phyloP scores from a whole-genome alignment of 1,140 invertebrate species.

The Platyscapa corneri region DNA sequence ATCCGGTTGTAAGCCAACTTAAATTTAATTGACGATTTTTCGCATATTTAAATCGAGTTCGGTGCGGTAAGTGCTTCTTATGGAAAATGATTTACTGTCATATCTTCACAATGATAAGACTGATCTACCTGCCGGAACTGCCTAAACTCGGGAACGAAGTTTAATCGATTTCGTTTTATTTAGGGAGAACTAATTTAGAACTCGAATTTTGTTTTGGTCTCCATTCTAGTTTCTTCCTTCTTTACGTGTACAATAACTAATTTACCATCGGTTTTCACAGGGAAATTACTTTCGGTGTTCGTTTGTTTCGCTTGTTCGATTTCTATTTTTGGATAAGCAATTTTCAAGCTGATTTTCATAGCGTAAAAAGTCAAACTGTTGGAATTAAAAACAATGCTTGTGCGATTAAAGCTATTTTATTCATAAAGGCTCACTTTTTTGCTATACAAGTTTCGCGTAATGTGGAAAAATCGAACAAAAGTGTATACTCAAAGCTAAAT shows the following conservation, averaged over 20 bases:
- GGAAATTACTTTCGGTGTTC: slow-evolving; percentile 2
- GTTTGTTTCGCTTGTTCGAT: background rate
- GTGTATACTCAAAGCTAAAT: no score
- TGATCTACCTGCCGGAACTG: background rate
- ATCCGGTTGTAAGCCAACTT: no score
- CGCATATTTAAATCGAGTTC: no score
- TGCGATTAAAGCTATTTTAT: no score
- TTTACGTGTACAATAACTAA: slow-evolving; percentile 23
- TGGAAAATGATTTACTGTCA: background rate
- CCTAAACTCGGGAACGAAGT: slow-evolving; percentile 32
- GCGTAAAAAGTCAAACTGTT: background rate
- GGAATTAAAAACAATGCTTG: no score
- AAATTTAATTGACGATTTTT: no score
- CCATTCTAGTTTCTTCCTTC: background rate
- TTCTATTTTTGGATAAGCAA: slow-evolving; percentile 16
- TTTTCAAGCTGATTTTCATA: slow-evolving; percentile 16
- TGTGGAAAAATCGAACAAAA: no score
- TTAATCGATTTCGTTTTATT: background rate
- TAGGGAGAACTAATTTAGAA: slow-evolving; percentile 43
- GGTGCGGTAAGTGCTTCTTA: background rate
- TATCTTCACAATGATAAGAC: background rate
- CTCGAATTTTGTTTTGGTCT: slow-evolving; percentile 32
- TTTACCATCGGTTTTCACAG: slow-evolving; percentile 24
- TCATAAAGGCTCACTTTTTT: no score
- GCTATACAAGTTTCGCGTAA: no score